These are phyloP conservation scores for Reticulitermes lucifugus DNA, from an alignment of 2,888 invertebrate species.

Conservation along the genomic window DNA sequence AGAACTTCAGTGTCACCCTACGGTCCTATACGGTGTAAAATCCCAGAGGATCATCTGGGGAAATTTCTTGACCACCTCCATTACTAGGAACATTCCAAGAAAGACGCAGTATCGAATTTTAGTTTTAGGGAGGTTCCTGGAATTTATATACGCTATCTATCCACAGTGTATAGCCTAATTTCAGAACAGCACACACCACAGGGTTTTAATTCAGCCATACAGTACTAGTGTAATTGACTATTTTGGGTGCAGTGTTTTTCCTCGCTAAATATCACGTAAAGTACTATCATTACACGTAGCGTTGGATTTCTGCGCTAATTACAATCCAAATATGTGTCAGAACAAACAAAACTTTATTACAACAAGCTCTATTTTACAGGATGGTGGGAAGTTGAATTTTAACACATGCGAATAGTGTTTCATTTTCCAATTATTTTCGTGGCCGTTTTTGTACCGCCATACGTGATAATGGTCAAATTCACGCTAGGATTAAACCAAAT, in stretches of 20 bases:
- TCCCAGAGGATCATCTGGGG: no score
- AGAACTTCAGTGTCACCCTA: no score
- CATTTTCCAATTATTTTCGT: background rate
- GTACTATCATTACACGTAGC: background rate
- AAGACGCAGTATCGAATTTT: no score
- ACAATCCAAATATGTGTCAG: conserved; percentile 3
- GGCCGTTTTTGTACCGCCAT: no score
- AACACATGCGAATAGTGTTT: background rate
- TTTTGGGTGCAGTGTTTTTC: background rate
- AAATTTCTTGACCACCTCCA: no score
- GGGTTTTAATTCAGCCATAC: background rate
- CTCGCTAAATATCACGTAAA: background rate
- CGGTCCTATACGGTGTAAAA: no score
- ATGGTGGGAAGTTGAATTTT: background rate
- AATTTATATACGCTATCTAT: no score
- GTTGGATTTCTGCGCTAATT: background rate
- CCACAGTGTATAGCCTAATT: no score
- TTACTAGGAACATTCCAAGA: no score
- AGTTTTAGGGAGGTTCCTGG: no score
- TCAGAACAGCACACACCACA: no score
- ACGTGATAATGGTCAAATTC: background rate
- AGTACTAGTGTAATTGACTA: background rate
- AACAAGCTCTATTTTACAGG: background rate
- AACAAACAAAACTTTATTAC: conserved; percentile 19
- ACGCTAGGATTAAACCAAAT: conserved; percentile 2